A percentile compares a stretch with the other conserved stretches of the same genome.
These are phyloP conservation scores for Steinernema feltiae DNA, from an alignment of 1,140 invertebrate species.

Conservation along the genomic window DNA sequence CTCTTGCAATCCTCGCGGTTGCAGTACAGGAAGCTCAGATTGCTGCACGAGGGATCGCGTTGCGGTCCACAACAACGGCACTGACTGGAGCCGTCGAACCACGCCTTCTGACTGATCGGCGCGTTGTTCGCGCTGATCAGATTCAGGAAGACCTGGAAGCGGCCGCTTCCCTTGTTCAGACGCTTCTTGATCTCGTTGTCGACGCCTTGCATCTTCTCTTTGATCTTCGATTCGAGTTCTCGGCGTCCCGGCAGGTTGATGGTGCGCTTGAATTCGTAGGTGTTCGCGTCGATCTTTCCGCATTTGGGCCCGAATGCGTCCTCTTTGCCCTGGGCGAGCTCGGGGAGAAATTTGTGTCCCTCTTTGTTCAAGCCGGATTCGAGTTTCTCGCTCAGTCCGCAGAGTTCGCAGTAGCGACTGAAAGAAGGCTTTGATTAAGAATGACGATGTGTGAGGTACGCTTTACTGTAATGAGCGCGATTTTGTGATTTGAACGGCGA, in stretches of 20 bases:
- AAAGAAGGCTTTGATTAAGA: conserved; percentile 21
- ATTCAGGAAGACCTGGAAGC: conserved; percentile 57
- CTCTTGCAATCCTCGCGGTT: conserved; percentile 50
- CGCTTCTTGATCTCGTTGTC: conserved; percentile 55
- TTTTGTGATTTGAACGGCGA: too few species aligned
- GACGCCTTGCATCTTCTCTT: conserved; percentile 54
- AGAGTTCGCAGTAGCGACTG: conserved; percentile 55
- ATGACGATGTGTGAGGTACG: too few species aligned
- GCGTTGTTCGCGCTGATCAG: conserved; percentile 52
- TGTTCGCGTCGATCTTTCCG: conserved; percentile 46
- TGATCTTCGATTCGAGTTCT: conserved; percentile 50
- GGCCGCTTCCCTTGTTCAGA: conserved; percentile 55
- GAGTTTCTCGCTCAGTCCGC: conserved; percentile 45
- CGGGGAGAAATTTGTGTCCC: conserved; percentile 42
- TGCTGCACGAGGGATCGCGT: conserved; percentile 42
- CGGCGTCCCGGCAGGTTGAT: conserved; percentile 49
- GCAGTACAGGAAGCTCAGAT: conserved; percentile 53
- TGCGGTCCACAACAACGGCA: conserved; percentile 48
- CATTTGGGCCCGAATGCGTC: conserved; percentile 44
- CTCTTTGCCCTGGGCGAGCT: conserved; percentile 47
- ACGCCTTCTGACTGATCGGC: conserved; percentile 46
- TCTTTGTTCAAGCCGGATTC: conserved; percentile 49
- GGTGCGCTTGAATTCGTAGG: conserved; percentile 54
- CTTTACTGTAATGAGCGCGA: too few species aligned
- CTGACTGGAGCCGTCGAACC: conserved; percentile 55